A percentile compares a stretch with the other conserved stretches of the same genome.
Conservation (phyloP, 2,888 invertebrate genomes). For the Dicranocentrus wangi region DNA sequence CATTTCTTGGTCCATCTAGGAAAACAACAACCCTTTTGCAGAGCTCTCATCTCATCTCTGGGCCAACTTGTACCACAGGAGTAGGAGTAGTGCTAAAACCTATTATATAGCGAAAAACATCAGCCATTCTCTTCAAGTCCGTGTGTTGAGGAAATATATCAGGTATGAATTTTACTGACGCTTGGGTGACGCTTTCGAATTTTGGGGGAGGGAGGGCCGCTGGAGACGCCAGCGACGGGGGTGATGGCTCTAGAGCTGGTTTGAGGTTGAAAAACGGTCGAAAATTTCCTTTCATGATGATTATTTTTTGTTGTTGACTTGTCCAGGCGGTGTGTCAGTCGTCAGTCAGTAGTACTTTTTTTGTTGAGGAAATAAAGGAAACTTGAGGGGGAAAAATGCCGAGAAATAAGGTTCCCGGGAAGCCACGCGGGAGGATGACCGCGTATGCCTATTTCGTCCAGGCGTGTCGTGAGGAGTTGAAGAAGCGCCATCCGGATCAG, state of each 20-base stretch:
- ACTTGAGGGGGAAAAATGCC: conserved; percentile 56
- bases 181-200: conserved; percentile 4
- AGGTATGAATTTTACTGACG: conserved; percentile 61
- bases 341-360: not conserved
- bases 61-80: not conserved
- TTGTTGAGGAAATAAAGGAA: not conserved
- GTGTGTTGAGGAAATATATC: conserved; percentile 51
- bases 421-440: conserved; percentile 95
- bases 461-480: conserved; percentile 99
- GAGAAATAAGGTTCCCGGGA: conserved; percentile 81
- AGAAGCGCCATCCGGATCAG: conserved; percentile 99
- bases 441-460: conserved; percentile 98
- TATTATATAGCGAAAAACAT: conserved; percentile 36
- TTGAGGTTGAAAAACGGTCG: no score
- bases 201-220: not conserved
- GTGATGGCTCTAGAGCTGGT: not conserved
- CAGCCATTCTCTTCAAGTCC: no score
- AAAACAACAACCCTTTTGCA: conserved; percentile 45
- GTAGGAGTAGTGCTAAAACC: not conserved
- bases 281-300: no score
- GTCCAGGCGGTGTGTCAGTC: not conserved
- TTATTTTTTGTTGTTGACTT: no score
- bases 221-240: not conserved
- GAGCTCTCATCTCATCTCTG: not conserved
- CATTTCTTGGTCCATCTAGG: conserved; percentile 39